Evolutionary conservation across 2,888 invertebrate genomes (phyloP).

Genomic region (Hermodice carunculata): DNA sequence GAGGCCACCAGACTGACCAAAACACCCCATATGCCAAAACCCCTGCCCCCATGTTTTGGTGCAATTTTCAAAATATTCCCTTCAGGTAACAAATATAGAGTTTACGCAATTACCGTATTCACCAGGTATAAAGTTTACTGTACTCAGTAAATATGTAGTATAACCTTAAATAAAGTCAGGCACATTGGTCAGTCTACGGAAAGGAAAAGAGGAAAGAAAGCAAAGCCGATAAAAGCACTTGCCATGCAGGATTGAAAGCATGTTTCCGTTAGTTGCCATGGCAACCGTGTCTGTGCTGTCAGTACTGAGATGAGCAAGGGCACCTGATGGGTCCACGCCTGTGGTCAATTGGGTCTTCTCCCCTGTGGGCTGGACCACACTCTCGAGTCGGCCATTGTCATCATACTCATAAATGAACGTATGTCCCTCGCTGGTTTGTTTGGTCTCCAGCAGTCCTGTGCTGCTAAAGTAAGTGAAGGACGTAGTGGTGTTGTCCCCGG

Average conservation of each 20-base stretch:
- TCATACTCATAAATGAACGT: constrained; percentile 87
- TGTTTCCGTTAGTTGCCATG: constrained; percentile 69
- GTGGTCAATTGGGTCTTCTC: constrained; percentile 80
- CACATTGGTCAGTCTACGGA: too few species aligned
- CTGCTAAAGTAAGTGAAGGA: constrained; percentile 93
- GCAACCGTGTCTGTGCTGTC: constrained; percentile 66
- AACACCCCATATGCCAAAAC: too few species aligned
- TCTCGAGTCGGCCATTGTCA: constrained; percentile 86
- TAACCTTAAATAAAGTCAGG: too few species aligned
- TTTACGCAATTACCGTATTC: too few species aligned
- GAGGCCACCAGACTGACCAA: too few species aligned
- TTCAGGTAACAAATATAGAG: too few species aligned
- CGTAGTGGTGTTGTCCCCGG: constrained; percentile 93
- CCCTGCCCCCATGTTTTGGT: too few species aligned
- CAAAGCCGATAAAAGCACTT: constrained; percentile 45
- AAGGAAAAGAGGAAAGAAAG: constrained; percentile 4
- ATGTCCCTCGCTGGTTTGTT: constrained; percentile 69
- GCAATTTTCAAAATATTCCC: too few species aligned
- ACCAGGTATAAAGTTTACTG: too few species aligned
- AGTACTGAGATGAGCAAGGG: constrained; percentile 67
- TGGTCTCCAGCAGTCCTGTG: constrained; percentile 81
- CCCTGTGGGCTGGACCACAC: constrained; percentile 91
- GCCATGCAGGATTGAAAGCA: constrained; percentile 69
- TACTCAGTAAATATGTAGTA: too few species aligned
- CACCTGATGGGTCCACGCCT: constrained; percentile 52